Conservation (phyloP, 2,888 invertebrate genomes). For the Polietes domitor region DNA sequence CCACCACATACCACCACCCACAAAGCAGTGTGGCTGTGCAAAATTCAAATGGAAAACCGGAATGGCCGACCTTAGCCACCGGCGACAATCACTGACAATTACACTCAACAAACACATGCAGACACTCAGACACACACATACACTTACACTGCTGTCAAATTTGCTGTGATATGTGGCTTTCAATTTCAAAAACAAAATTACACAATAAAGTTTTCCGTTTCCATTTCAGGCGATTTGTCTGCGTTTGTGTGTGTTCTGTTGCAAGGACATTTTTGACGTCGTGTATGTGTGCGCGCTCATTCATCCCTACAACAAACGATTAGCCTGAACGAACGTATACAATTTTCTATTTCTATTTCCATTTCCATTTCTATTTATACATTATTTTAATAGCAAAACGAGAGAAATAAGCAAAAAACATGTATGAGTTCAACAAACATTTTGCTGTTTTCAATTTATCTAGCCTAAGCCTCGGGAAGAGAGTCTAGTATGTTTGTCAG, state of each 20-base stretch:
- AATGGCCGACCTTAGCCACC: constrained; percentile 43
- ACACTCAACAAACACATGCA: constrained; percentile 24
- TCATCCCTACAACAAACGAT: not conserved
- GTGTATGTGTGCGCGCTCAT: not conserved
- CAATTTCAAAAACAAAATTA: not conserved
- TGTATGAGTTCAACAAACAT: not conserved
- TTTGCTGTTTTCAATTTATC: not conserved
- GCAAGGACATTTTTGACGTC: constrained; percentile 1
- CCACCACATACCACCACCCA: not conserved
- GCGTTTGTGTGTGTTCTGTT: too few relatives aligned
- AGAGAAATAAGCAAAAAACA: not conserved
- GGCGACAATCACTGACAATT: constrained; percentile 58
- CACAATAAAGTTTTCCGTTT: constrained; percentile 5
- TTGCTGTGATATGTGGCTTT: not conserved
- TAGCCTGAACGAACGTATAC: not conserved
- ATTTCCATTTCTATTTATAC: not conserved
- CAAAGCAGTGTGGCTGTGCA: constrained; percentile 5
- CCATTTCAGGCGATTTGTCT: not conserved
- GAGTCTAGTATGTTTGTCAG: too few relatives aligned
- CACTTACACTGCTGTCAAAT: not conserved
- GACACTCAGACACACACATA: not conserved
- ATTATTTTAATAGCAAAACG: not conserved
- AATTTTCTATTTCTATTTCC: not conserved
- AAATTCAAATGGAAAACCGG: constrained; percentile 31
- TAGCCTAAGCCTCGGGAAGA: too few relatives aligned